Conservation (phyloP, 37 sponge, comb jelly and placozoan species). For the Diacarnus erythraeanus region DNA sequence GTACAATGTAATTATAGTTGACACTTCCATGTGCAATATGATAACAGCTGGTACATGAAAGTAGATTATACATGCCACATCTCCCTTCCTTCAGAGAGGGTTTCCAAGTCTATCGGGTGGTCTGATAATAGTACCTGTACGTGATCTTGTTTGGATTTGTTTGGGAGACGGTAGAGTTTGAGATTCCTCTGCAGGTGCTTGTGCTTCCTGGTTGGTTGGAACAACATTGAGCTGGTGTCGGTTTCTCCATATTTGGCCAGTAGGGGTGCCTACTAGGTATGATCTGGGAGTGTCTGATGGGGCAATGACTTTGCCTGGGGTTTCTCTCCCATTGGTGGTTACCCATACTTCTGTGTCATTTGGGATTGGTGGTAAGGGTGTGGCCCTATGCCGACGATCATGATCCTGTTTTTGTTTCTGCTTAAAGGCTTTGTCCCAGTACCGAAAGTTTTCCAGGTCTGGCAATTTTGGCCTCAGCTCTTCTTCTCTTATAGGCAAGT, state of each 20-base stretch:
- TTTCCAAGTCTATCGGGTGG: too few relatives aligned
- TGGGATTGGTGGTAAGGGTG: neutral
- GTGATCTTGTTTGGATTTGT: too few relatives aligned
- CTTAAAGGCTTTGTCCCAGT: constrained; percentile 14
- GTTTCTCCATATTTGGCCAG: neutral
- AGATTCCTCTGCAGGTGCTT: too few relatives aligned
- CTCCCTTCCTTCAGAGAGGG: too few relatives aligned
- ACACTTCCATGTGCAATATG: too few relatives aligned
- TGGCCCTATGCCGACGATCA: constrained; percentile 30
- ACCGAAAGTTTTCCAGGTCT: constrained; percentile 25
- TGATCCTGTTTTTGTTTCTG: constrained; percentile 28
- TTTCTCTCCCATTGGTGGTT: neutral
- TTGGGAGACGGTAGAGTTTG: too few relatives aligned
- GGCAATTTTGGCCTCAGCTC: constrained; percentile 40
- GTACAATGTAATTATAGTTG: too few relatives aligned
- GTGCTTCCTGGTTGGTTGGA: constrained; percentile 2
- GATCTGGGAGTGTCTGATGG: neutral
- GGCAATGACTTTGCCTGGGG: neutral
- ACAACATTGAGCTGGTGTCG: neutral
- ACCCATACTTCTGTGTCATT: neutral
- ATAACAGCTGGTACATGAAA: too few relatives aligned
- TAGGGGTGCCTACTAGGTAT: neutral
- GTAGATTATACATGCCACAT: too few relatives aligned
- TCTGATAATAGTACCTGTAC: too few relatives aligned
- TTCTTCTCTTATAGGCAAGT: constrained; percentile 6